A percentile compares a stretch with the other conserved stretches of the same genome.
These are phyloP conservation scores for Pseudomugil tenellus DNA, from an alignment of 2,797 vertebrate species.

Conservation along the genomic window DNA sequence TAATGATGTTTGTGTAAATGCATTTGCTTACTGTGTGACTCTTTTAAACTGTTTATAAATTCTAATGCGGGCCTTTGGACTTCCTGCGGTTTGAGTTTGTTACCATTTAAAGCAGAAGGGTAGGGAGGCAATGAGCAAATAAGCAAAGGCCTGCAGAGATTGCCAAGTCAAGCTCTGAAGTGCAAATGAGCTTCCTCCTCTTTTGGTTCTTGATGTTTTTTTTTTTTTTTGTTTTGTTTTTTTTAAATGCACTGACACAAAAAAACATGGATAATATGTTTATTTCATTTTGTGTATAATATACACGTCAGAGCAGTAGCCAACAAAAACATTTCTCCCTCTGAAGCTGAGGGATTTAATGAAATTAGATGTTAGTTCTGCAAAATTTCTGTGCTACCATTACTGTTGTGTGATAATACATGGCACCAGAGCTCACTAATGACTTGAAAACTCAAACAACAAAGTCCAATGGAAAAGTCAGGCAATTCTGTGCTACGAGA, in stretches of 20 bases:
- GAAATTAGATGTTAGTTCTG: constrained; percentile 48
- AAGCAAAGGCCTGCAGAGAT: constrained; percentile 82
- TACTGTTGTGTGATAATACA: constrained; percentile 43
- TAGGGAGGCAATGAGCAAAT: constrained; percentile 74
- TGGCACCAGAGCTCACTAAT: constrained; percentile 56
- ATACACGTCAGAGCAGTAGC: constrained; percentile 31
- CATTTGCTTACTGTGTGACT: constrained; percentile 68
- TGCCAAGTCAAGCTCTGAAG: constrained; percentile 79
- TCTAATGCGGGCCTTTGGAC: constrained; percentile 80
- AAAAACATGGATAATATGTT: constrained; percentile 62
- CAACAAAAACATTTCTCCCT: constrained; percentile 34
- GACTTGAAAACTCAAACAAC: constrained; percentile 57
- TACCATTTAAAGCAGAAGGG: constrained; percentile 77
- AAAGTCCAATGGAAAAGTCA: constrained; percentile 52
- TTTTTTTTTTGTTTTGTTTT: constrained; percentile 13
- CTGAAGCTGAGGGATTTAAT: constrained; percentile 54
- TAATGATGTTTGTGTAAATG: constrained; percentile 85
- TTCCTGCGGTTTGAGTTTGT: constrained; percentile 75
- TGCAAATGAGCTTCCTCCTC: constrained; percentile 82
- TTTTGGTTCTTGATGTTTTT: constrained; percentile 58
- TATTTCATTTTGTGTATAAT: constrained; percentile 66
- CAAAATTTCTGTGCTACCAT: constrained; percentile 56
- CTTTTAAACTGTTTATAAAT: constrained; percentile 84
- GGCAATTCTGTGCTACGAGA: constrained; percentile 57
- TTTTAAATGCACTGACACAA: constrained; percentile 28